Percentiles rank a stretch among this genome's conserved stretches.
Conservation (phyloP, 2,113 vertebrate genomes). For the Anseranas semipalmata region DNA sequence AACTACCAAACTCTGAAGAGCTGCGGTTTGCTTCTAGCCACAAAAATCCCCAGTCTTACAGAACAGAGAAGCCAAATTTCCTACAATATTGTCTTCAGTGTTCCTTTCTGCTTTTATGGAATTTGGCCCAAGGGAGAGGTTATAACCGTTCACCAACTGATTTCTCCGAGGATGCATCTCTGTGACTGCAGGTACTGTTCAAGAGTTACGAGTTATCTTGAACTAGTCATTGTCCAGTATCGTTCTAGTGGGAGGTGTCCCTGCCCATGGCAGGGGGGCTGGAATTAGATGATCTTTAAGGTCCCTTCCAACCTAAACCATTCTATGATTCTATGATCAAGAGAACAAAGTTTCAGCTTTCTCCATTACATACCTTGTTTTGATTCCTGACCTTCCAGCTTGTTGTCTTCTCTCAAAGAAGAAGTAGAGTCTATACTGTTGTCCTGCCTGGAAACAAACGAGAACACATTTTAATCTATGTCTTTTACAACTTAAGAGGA, state of each 20-base stretch:
- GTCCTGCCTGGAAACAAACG: constrained; percentile 83
- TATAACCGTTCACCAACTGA: background rate
- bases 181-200: background rate
- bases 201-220: background rate
- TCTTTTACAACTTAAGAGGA: background rate
- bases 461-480: background rate
- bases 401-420: constrained; percentile 80
- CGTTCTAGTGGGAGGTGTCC: no score
- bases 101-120: background rate
- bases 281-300: no score
- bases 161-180: background rate
- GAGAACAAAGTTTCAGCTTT: background rate
- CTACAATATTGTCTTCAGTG: background rate
- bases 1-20: background rate
- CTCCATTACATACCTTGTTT: constrained; percentile 84
- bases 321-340: background rate
- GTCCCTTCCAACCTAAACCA: no score
- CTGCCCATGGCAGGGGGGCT: no score
- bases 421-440: constrained; percentile 87
- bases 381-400: constrained; percentile 79
- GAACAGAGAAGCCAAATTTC: background rate
- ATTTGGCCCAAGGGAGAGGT: background rate
- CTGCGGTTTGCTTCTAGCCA: background rate
- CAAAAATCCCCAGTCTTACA: background rate
- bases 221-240: background rate